Evolutionary conservation across 2,113 vertebrate species (phyloP).

Genomic region (Miniopterus natalensis): DNA sequence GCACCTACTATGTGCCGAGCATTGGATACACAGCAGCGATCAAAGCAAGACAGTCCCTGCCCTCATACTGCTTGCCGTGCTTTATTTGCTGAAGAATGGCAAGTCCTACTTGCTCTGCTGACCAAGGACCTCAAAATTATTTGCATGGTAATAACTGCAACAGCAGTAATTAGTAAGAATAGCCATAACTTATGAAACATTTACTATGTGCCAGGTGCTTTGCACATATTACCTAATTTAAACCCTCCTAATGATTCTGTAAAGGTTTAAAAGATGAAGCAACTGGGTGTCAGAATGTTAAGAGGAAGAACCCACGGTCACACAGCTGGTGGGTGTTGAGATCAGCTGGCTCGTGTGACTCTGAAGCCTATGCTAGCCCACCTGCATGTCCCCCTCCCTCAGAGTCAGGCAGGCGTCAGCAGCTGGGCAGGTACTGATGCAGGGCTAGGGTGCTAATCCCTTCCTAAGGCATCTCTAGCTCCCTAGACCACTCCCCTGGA

Average conservation of each 20-base stretch:
- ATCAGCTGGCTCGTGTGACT: background rate
- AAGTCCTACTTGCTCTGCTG: background rate
- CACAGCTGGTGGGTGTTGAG: background rate
- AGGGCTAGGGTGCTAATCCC: no score
- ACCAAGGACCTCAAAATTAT: background rate
- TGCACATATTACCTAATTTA: constrained; percentile 1
- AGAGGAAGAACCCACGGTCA: background rate
- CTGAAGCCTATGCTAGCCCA: background rate
- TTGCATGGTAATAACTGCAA: background rate
- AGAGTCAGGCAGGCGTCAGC: background rate
- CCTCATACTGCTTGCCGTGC: rapidly evolving
- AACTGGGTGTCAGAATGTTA: background rate
- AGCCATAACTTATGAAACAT: background rate
- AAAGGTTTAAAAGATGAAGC: constrained; percentile 25
- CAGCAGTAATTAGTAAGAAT: background rate
- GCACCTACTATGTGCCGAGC: background rate
- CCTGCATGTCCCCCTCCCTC: background rate
- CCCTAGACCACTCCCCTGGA: background rate
- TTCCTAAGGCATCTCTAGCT: background rate
- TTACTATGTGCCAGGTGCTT: background rate
- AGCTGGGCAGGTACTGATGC: background rate
- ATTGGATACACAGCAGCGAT: background rate
- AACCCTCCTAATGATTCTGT: background rate
- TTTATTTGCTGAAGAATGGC: background rate
- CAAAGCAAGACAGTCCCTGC: background rate